These are phyloP conservation scores for Aphidius gifuensis DNA, from an alignment of 1,140 invertebrate species.

Conservation along the genomic window DNA sequence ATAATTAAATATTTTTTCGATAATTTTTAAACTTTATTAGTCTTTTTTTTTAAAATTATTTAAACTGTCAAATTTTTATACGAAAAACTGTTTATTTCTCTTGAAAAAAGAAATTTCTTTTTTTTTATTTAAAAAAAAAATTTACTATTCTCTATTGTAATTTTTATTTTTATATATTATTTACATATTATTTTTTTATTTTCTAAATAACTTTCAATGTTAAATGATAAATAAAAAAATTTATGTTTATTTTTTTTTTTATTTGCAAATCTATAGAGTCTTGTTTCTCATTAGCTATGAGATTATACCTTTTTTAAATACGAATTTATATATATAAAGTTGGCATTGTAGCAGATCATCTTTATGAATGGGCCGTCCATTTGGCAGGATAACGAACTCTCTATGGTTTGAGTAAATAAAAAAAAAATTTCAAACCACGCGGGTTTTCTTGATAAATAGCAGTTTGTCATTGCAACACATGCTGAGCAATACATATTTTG, in stretches of 20 bases:
- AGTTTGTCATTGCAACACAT: conserved; percentile 13
- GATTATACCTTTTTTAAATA: background rate
- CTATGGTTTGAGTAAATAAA: conserved; percentile 9
- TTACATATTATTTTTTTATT: conserved; percentile 1
- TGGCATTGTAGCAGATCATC: conserved; percentile 24
- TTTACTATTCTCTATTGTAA: background rate
- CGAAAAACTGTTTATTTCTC: no score
- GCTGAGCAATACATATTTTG: no score
- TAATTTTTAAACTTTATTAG: no score
- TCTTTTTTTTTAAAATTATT: no score
- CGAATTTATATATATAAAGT: conserved; percentile 4
- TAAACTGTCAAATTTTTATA: no score
- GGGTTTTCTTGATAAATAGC: conserved; percentile 19
- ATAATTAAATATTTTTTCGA: background rate
- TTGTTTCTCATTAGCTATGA: background rate
- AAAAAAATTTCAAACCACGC: background rate
- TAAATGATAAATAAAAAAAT: no score
- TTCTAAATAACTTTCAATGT: no score
- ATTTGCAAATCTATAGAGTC: background rate
- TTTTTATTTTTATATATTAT: background rate
- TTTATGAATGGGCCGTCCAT: conserved; percentile 25
- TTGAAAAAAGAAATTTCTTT: no score
- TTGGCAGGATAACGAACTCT: conserved; percentile 20
- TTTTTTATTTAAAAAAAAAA: background rate
- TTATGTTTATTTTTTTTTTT: no score